Evolutionary conservation across 2,888 invertebrate genomes (phyloP), one percentile per base, ranked within the genome.

Genomic region (Ellobium chinense): DNA sequence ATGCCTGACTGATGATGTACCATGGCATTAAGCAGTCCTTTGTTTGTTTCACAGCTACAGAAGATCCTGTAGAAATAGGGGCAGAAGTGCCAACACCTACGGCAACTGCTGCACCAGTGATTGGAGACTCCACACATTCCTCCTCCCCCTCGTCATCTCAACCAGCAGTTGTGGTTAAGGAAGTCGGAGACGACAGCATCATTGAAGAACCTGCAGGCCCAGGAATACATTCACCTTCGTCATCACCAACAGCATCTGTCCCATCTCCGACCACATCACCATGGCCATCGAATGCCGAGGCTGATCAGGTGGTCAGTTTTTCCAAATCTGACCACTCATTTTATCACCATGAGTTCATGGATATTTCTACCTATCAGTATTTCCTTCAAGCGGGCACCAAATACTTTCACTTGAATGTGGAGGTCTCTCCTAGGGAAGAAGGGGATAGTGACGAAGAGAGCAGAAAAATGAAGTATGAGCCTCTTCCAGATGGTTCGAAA

Each of bases 401-500:
- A 54, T 81, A 66, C 69, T 72, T 81, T 27, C 86, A 76, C 62
- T 73, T 86, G 54, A 85, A 85, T 70, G 78, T 87, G 29, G 80
- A 86, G 46, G 85, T 87, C 0, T 56, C 83, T 14, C 68, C 65
- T 27, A 58, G 81, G 36, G 78, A 80, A 3, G 76, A 82, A 24
- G 58, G 39, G 1, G 58, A 69, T 1, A 37, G 65, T 1, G 78
- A 75, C 21, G 60, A 70, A 21, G 70, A 82, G n/a, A n/a, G 36
- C 24, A 27, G 46, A 9, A 34, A 21, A 27, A 27, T 88, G 58
- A 82, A 85, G n/a, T 81, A 88, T 46, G 78, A 80, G 27, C 81
- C 80, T 7, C 54, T 87, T 37, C 82, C 86, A 18, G 88, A 89
- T 83, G 88, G 88, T 46, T 85, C 87, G 7, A 88, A 85, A 76